These are phyloP conservation scores for Tadarida brasiliensis DNA, from an alignment of 2,797 vertebrate species.

Conservation along the genomic window DNA sequence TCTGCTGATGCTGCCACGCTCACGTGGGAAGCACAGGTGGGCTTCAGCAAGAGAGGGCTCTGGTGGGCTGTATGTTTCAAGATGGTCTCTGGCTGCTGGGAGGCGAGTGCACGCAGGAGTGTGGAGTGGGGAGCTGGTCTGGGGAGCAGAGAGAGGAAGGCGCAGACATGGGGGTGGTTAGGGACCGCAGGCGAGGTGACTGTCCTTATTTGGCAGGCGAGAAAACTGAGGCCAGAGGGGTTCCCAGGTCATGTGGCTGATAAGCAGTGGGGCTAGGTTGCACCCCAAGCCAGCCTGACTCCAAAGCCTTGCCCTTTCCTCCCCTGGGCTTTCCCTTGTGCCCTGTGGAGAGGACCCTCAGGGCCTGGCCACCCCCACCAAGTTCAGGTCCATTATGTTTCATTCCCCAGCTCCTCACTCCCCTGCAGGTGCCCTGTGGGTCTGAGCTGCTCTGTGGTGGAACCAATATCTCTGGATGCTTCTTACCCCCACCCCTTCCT, in stretches of 20 bases:
- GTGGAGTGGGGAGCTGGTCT: neutral
- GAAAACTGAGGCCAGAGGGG: neutral
- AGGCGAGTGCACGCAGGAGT: neutral
- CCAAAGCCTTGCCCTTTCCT: neutral
- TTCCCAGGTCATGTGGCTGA: neutral
- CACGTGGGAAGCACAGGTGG: fast-evolving
- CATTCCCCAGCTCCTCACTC: fast-evolving
- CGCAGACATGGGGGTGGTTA: fast-evolving
- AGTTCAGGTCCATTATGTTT: neutral
- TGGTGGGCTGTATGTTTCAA: fast-evolving
- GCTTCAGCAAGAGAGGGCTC: neutral
- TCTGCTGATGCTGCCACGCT: neutral
- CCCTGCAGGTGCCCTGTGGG: too few relatives aligned
- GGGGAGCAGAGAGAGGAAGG: neutral
- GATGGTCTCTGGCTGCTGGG: neutral
- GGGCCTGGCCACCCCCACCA: neutral
- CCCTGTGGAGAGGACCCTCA: neutral
- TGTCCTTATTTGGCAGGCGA: neutral
- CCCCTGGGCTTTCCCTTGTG: neutral
- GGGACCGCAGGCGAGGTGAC: fast-evolving
- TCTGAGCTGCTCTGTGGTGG: fast-evolving
- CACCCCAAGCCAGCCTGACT: neutral
- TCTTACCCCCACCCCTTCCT: fast-evolving
- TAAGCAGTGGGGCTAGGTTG: neutral
- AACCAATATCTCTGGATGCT: fast-evolving